Base-by-base conservation (phyloP, 2,888 invertebrate species). In the Lasioglossum vierecki region DNA sequence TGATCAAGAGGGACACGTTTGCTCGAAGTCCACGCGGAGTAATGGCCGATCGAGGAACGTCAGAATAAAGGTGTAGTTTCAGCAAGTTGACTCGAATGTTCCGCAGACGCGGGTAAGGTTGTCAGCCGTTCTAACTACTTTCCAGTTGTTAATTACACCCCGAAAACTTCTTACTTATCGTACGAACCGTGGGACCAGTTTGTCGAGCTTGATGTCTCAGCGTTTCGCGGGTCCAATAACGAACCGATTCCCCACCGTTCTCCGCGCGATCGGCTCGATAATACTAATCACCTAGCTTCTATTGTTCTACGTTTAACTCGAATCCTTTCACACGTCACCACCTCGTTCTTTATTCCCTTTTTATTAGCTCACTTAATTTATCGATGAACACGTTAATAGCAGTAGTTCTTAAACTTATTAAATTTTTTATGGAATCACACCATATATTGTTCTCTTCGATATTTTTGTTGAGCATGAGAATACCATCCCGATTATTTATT, bases 111-210 rank as follows among this genome's bases (percentile, higher is more conserved):
- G 63, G 87, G 82, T 78, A 78, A 79, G 88, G 80, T 82, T 88
- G 80, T 83, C 85, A 85, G 83, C 75, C 80, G 60, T 66, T 87
- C 78, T 85, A 88, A 89, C 85, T 87, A 89, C 85, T 85, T 85
- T 79, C 80, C 57, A 63, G 72, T 79, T 85, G 89, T 85, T 88
- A 89, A 89, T 89, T 89, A 89, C 83, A 79, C 57, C 74, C 66
- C 77, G 85, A 88, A 80, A 89, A 89, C 88, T 89, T 88, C 87
- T 87, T 85, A 89, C 88, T 88, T 81, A 89, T 83, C 79, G 83
- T 44, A 49, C 70, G 79, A 78, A 84, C 66, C 76, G 70, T 82
- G 83, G 79, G 18, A 77, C 83, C 79, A 82, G 72, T 80, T 66
- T 73, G 80, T 72, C 85, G 78, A 71, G 72, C 68, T 60, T 83